These are phyloP conservation scores for Helarctos malayanus DNA, from an alignment of 2,797 vertebrate genomes.

Conservation along the genomic window DNA sequence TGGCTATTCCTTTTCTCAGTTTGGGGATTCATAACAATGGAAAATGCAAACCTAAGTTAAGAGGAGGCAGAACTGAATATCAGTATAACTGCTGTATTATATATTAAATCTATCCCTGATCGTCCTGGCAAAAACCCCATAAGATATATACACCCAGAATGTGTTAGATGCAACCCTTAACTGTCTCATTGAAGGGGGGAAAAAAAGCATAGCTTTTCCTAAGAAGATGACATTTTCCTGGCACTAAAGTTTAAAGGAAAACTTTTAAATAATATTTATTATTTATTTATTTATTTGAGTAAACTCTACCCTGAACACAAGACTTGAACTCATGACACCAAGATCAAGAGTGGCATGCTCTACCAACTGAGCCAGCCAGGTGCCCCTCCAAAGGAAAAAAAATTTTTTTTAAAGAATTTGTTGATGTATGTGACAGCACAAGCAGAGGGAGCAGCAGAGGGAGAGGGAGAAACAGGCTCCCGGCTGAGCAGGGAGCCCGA, in stretches of 20 bases:
- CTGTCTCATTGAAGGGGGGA: constrained; percentile 32
- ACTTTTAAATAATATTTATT: neutral
- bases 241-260: constrained; percentile 47
- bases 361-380: neutral
- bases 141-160: constrained; percentile 20
- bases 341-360: neutral
- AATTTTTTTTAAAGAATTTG: no score
- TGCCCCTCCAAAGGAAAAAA: no score
- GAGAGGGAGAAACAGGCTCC: no score
- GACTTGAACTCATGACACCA: neutral
- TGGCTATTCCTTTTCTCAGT: neutral
- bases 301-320: neutral
- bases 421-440: no score
- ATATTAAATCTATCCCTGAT: neutral
- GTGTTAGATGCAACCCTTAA: constrained; percentile 44
- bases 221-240: constrained; percentile 17
- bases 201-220: constrained; percentile 41
- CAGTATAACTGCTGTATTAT: neutral
- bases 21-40: neutral
- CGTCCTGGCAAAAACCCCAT: neutral
- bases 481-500: no score
- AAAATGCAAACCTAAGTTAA: neutral
- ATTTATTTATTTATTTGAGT: neutral
- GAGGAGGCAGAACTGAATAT: neutral
- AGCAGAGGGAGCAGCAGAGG: no score